Evolutionary conservation across 2,797 vertebrate genomes (phyloP).

Genomic region (Sebastes diploproa): DNA sequence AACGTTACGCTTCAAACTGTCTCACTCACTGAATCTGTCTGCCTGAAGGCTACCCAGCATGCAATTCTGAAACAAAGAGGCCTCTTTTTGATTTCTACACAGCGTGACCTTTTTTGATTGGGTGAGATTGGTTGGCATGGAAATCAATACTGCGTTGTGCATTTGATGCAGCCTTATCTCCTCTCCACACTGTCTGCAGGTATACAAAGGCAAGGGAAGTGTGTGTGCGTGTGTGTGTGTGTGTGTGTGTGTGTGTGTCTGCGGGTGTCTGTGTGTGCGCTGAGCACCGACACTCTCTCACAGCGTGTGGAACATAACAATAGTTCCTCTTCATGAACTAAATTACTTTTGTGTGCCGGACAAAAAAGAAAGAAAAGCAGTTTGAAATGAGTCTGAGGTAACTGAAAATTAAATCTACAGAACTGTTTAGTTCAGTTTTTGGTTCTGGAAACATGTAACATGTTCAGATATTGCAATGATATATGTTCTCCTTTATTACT

Average conservation of each 20-base stretch:
- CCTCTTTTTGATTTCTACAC: constrained; percentile 79
- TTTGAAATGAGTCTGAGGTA: constrained; percentile 55
- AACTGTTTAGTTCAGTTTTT: neutral
- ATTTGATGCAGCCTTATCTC: constrained; percentile 85
- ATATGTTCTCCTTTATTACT: neutral
- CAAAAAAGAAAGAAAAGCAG: constrained; percentile 22
- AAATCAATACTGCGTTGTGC: constrained; percentile 82
- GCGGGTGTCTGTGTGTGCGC: constrained; percentile 40
- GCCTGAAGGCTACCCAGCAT: constrained; percentile 80
- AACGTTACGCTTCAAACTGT: constrained; percentile 76
- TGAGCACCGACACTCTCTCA: constrained; percentile 37
- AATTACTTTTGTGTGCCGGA: constrained; percentile 68
- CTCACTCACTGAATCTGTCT: constrained; percentile 70
- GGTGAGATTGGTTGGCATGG: constrained; percentile 84
- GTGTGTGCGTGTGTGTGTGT: constrained; percentile 28
- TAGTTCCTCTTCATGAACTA: constrained; percentile 67
- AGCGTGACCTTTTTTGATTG: constrained; percentile 86
- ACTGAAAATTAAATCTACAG: constrained; percentile 7
- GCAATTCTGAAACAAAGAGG: constrained; percentile 83
- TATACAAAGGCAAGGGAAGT: constrained; percentile 59
- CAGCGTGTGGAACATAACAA: constrained; percentile 64
- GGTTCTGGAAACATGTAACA: neutral
- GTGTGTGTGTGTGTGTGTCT: constrained; percentile 41
- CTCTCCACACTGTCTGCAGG: constrained; percentile 80
- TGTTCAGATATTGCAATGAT: neutral